These are phyloP conservation scores for Drosophila baimaii DNA, from an alignment of 1,140 invertebrate genomes.

Conservation along the genomic window DNA sequence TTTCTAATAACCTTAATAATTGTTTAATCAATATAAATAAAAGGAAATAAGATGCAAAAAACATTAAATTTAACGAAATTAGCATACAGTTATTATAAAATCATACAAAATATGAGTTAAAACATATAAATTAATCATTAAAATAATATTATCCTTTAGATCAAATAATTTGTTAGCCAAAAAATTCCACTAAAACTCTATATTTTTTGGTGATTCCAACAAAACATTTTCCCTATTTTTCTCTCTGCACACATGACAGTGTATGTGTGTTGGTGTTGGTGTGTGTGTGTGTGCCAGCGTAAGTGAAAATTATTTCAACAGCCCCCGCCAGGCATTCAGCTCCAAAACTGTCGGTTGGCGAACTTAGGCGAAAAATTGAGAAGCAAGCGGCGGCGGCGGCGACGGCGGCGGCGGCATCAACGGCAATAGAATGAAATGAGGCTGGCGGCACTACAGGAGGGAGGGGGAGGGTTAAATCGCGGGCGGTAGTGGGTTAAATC, in stretches of 20 bases:
- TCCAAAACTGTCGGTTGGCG: constrained; percentile 72
- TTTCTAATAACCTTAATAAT: too few species aligned
- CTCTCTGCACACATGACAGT: background rate
- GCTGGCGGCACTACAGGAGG: constrained; percentile 7
- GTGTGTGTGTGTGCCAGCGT: constrained; percentile 54
- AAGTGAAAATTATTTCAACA: constrained; percentile 82
- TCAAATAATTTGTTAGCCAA: too few species aligned
- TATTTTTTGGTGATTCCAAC: too few species aligned
- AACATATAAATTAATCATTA: too few species aligned
- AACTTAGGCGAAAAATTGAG: constrained; percentile 57
- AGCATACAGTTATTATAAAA: too few species aligned
- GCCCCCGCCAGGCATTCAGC: constrained; percentile 66
- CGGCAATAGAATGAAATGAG: constrained; percentile 44
- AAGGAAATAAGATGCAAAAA: too few species aligned
- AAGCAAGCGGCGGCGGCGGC: constrained; percentile 27
- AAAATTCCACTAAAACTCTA: too few species aligned
- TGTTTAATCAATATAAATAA: too few species aligned
- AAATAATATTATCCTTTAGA: too few species aligned
- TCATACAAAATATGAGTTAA: too few species aligned
- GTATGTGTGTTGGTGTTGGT: background rate
- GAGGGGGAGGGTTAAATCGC: constrained; percentile 18
- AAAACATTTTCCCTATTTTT: too few species aligned
- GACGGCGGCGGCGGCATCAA: background rate
- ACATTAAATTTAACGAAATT: too few species aligned
- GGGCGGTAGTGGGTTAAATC: constrained; percentile 5